Conservation (phyloP, 2,888 invertebrate species). For the Caenorhabditis sp. region DNA sequence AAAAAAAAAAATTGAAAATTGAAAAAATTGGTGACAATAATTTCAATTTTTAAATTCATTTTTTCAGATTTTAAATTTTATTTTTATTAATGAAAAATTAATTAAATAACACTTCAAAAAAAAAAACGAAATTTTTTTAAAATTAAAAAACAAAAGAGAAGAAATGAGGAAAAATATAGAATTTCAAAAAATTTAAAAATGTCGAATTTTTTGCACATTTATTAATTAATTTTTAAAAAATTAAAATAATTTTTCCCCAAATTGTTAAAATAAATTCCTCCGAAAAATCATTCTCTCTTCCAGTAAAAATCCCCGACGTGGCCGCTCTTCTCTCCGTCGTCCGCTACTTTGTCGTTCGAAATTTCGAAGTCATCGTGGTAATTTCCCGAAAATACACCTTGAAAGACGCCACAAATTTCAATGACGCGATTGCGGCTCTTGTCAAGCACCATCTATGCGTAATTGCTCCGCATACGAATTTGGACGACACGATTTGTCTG, state of each 20-base stretch:
- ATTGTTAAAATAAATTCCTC: too few species aligned
- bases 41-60: too few species aligned
- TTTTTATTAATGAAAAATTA: background rate
- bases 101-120: too few species aligned
- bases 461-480: slow-evolving; percentile 10
- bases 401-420: slow-evolving; percentile 27
- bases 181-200: too few species aligned
- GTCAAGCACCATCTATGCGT: slow-evolving; percentile 33
- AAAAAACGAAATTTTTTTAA: background rate
- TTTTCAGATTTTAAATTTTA: too few species aligned
- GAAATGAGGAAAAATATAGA: too few species aligned
- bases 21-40: background rate
- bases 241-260: background rate
- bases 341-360: slow-evolving; percentile 43
- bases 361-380: slow-evolving; percentile 46
- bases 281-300: too few species aligned
- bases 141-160: too few species aligned
- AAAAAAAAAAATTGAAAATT: background rate
- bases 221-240: too few species aligned
- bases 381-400: slow-evolving; percentile 46
- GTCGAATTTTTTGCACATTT: too few species aligned
- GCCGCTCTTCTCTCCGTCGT: slow-evolving; percentile 37
- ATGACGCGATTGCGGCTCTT: slow-evolving; percentile 39
- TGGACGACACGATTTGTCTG: slow-evolving; percentile 52
- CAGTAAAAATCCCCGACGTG: slow-evolving; percentile 49